phyloP scores from a whole-genome alignment of 2,113 vertebrate genomes.

The Tragelaphus scriptus region DNA sequence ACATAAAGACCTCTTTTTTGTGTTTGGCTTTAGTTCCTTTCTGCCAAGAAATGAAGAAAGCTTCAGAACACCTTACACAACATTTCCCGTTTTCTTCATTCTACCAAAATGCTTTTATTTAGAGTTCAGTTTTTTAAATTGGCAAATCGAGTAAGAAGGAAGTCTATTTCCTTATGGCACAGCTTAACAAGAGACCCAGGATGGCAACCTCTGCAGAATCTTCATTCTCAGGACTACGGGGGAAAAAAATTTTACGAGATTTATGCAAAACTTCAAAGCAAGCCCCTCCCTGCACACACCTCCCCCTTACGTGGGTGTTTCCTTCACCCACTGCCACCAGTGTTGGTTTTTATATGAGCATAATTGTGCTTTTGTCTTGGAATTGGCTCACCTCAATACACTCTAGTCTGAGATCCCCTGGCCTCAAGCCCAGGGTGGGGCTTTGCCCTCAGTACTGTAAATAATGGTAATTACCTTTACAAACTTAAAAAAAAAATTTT shows the following conservation, averaged over 20 bases:
- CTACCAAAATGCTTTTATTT: conserved; percentile 55
- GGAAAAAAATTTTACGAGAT: not conserved
- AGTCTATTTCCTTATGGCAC: conserved; percentile 53
- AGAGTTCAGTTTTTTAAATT: conserved; percentile 38
- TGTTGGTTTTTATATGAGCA: conserved; percentile 35
- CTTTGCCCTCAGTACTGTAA: conserved; percentile 72
- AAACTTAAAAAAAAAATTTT: conserved; percentile 42
- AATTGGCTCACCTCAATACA: conserved; percentile 61
- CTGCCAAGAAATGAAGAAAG: conserved; percentile 39
- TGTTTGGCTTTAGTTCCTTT: conserved; percentile 17
- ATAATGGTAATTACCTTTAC: conserved; percentile 75
- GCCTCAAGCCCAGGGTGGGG: conserved; percentile 68
- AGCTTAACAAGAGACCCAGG: conserved; percentile 4
- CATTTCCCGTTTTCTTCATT: conserved; percentile 53
- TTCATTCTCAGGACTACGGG: not conserved
- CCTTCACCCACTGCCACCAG: conserved; percentile 36
- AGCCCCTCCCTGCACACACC: conserved; percentile 36
- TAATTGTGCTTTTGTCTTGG: conserved; percentile 73
- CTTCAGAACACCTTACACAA: not conserved
- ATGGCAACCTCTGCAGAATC: conserved; percentile 9
- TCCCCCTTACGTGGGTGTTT: not conserved
- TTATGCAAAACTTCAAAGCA: conserved; percentile 66
- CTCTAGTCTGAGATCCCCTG: conserved; percentile 59
- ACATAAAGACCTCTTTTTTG: not conserved
- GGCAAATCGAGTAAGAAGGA: conserved; percentile 50